Conservation (phyloP, 2,797 vertebrate genomes). For the Nannoperca obscura region DNA sequence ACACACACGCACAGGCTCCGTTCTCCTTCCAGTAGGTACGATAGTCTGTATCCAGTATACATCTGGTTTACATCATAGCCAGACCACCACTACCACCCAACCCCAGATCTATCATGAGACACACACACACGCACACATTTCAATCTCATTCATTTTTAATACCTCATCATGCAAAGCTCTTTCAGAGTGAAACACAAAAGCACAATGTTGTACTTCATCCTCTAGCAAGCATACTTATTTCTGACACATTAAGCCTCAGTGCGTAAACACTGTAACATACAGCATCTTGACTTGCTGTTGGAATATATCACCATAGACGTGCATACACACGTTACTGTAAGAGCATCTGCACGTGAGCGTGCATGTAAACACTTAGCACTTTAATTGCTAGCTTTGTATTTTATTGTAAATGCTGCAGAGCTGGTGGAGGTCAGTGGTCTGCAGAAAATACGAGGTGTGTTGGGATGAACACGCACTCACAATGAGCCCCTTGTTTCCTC, state of each 20-base stretch:
- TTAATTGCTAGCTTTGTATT: conserved; percentile 75
- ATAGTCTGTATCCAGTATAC: conserved; percentile 75
- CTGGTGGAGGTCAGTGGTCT: conserved; percentile 67
- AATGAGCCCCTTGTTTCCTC: conserved; percentile 84
- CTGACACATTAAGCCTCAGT: conserved; percentile 31
- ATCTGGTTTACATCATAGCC: conserved; percentile 84
- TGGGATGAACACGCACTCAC: conserved; percentile 79
- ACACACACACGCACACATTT: conserved; percentile 40
- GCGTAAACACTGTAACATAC: conserved; percentile 13
- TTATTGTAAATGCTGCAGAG: conserved; percentile 73
- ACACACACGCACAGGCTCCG: conserved; percentile 55
- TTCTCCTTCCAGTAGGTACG: conserved; percentile 71
- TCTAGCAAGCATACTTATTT: conserved; percentile 45
- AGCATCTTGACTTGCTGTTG: conserved; percentile 31
- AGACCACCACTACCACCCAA: conserved; percentile 75
- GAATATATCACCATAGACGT: conserved; percentile 26
- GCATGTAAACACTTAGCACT: conserved; percentile 69
- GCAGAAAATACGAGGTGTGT: conserved; percentile 81
- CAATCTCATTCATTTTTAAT: conserved; percentile 64
- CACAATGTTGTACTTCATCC: conserved; percentile 68
- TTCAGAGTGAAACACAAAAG: conserved; percentile 65
- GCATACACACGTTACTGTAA: conserved; percentile 17
- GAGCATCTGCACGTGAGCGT: conserved; percentile 49
- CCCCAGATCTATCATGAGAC: conserved; percentile 58
- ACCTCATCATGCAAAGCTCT: conserved; percentile 56